Conservation (phyloP, 2,888 invertebrate genomes). For the Emmelina monodactyla region DNA sequence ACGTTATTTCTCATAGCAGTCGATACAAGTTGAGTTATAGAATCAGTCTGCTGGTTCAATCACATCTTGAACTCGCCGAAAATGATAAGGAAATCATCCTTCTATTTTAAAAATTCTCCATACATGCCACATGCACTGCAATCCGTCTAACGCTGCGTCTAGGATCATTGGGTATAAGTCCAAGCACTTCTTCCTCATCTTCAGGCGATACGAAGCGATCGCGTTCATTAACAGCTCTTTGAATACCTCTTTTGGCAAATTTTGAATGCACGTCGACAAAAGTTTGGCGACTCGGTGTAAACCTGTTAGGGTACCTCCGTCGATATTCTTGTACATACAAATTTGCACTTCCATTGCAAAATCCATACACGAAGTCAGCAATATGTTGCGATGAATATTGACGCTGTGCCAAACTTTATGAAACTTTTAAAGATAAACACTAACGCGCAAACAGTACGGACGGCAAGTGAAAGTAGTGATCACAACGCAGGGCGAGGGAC, state of each 20-base stretch:
- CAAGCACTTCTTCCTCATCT: slow-evolving; percentile 3
- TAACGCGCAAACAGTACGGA: neutral
- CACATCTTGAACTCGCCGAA: slow-evolving; percentile 1
- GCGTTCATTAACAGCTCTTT: slow-evolving; percentile 2
- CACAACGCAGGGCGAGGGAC: neutral
- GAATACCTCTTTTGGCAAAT: neutral
- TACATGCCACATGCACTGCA: neutral
- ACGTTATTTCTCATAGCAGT: too few species aligned
- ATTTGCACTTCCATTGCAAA: neutral
- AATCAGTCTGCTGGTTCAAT: too few species aligned
- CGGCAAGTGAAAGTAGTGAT: neutral
- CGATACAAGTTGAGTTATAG: too few species aligned
- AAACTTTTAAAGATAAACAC: neutral
- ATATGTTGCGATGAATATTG: neutral
- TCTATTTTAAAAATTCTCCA: neutral
- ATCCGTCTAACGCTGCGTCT: slow-evolving; percentile 2
- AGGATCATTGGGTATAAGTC: slow-evolving; percentile 1
- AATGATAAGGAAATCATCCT: slow-evolving; percentile 3
- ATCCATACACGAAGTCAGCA: neutral
- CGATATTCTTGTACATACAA: neutral
- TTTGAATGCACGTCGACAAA: neutral
- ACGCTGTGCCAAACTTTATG: neutral
- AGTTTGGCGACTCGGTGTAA: neutral
- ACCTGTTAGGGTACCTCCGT: slow-evolving; percentile 1
- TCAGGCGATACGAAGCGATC: neutral